Base-by-base conservation (phyloP, 1,140 invertebrate genomes). In the Atta cephalotes region DNA sequence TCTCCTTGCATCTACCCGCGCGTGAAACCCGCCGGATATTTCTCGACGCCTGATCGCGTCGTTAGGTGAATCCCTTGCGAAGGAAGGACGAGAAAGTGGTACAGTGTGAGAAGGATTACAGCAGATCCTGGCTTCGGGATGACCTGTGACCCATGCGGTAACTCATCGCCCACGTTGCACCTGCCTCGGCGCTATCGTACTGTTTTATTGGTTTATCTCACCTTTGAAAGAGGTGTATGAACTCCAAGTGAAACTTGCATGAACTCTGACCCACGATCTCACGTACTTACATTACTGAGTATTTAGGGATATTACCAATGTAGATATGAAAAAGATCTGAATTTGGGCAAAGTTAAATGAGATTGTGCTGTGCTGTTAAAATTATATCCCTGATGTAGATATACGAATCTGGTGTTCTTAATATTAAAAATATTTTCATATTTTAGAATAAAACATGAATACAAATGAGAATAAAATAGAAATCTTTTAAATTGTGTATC, bases 141-240 rank as follows among this genome's bases (percentile, higher is more conserved):
- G 93, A 94, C 93, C 94, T 88, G 39, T 94, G 94, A 94, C 93
- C 93, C 87, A 51, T 79, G 91, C 93, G 91, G 93, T 94, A 94
- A 94, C 90, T 94, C 93, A 94, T 92, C 94, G 94, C 94, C 94
- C 92, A 94, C 94, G 94, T 94, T 93, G 93, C 94, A 94, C 93
- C 94, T 94, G 94, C 92, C 93, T 92, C 90, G 77, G 82, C 71
- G 82, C 89, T 91, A 92, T 92, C 91, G 89, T 79, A 81, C 90
- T 92, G 91, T 91, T 94, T 94, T 94, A 94, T 94, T 94, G 93
- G 93, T 93, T 94, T 93, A 94, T 93, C 92, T 92, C 85, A 80
- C 71, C 79, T 74, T 88, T 82, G 85, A 88, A 86, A 88, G 86
- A 84, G 88, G 84, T 90, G 88, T 88, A 89, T 89, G 85, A 88